Evolutionary conservation across 1,140 invertebrate genomes (phyloP), one percentile per base, ranked within the genome.

Genomic region (Thalassaphorura encarpata): DNA sequence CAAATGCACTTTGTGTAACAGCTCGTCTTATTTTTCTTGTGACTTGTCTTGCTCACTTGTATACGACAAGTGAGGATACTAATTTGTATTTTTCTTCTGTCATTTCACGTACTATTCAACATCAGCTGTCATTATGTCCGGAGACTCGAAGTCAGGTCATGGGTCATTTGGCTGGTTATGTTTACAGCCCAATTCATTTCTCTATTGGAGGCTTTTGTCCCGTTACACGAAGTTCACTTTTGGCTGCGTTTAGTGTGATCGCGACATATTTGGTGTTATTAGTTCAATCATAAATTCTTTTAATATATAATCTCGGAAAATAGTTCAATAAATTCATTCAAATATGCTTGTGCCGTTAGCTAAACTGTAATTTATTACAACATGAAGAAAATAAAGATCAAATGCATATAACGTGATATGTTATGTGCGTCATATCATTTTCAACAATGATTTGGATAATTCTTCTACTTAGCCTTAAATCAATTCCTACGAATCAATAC

Each of bases 151-250:
- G 47, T 47, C 48, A 52, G 3, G 36, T 60, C 28, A 40, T 60
- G 42, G 52, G 43, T 36, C 58, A 60, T 42, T 26, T 60, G 0
- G 56, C 47, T 28, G 49, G 55, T 24, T 52, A 28, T n/a, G 45
- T 53, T 18, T 49, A 52, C 5, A 55, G 47, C 24, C 58, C 58
- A 1, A 56, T 60, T 48, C 46, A 33, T 27, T 60, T 60, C 18
- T 49, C 47, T 23, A 53, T 53, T 1, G 55, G 58, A 53, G 58
- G 48, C 16, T 60, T 60, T 21, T 60, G 51, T 36, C 48, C 58
- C 11, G 56, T 60, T 15, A 60, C 58, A 2, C 27, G 49, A 27
- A 53, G 58, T n/a, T 55, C 58, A 2, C 21, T 60, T 1, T 29
- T 60, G 2, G 54, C 39, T 31, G 33, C 49, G 3, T 31, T 51